These are phyloP conservation scores for Xanthia icteritia DNA, from an alignment of 2,888 invertebrate genomes.

Conservation along the genomic window DNA sequence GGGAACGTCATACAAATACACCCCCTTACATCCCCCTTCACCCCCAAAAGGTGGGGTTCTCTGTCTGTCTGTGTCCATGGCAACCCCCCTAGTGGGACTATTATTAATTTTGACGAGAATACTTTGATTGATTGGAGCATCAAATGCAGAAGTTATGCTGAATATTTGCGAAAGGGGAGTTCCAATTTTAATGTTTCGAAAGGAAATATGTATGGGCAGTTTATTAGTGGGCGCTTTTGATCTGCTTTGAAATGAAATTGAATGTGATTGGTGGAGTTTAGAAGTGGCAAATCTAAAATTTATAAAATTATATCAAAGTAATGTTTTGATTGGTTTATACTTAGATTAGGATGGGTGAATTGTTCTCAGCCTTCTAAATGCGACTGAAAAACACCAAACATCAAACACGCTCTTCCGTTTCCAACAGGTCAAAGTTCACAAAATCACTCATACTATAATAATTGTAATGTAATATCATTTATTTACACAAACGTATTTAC, in stretches of 20 bases:
- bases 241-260: not conserved
- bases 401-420: not conserved
- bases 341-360: not conserved
- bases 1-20: conserved; percentile 46
- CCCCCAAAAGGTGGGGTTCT: conserved; percentile 46
- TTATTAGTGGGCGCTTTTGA: conserved; percentile 26
- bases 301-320: not conserved
- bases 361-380: not conserved
- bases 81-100: conserved; percentile 40
- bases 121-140: conserved; percentile 54
- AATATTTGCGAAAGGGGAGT: conserved; percentile 32
- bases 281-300: not conserved
- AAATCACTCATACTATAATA: not conserved
- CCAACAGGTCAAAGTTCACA: not conserved
- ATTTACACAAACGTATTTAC: no score
- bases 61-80: conserved; percentile 55
- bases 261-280: not conserved
- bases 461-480: no score
- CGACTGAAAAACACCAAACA: not conserved
- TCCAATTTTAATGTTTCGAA: conserved; percentile 10
- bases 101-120: conserved; percentile 59
- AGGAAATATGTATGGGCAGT: not conserved
- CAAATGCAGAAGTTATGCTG: conserved; percentile 32
- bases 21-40: conserved; percentile 18
- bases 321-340: not conserved